Evolutionary conservation across 2,797 vertebrate species (phyloP).

Genomic region (Setipinna tenuifilis): DNA sequence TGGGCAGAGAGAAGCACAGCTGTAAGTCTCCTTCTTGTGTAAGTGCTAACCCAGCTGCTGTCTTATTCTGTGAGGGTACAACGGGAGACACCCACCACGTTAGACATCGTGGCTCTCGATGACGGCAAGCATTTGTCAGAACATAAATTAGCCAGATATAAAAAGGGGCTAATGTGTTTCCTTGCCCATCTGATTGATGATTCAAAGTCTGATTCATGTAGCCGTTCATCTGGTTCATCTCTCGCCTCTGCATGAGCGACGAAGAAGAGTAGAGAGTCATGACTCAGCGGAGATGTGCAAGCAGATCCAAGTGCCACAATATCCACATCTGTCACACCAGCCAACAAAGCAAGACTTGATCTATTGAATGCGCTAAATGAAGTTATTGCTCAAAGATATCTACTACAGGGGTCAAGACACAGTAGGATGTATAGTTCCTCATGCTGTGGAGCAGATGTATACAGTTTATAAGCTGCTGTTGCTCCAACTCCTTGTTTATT

Average conservation of each 20-base stretch:
- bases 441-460: background rate
- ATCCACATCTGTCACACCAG: background rate
- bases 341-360: too few species aligned
- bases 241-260: background rate
- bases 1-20: background rate
- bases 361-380: too few species aligned
- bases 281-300: background rate
- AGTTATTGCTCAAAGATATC: background rate
- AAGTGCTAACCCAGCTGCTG: too few species aligned
- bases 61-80: too few species aligned
- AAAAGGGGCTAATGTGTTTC: background rate
- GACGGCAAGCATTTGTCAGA: background rate
- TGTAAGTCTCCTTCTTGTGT: too few species aligned
- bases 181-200: background rate
- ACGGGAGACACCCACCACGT: background rate
- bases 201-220: background rate
- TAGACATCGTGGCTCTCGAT: background rate
- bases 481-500: too few species aligned
- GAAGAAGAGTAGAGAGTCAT: background rate
- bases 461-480: too few species aligned
- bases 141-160: background rate
- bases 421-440: constrained; percentile 30
- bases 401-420: background rate
- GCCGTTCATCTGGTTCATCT: background rate
- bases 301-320: background rate